phyloP scores from a whole-genome alignment of 2,797 vertebrate genomes.

The Carcharodon carcharias region DNA sequence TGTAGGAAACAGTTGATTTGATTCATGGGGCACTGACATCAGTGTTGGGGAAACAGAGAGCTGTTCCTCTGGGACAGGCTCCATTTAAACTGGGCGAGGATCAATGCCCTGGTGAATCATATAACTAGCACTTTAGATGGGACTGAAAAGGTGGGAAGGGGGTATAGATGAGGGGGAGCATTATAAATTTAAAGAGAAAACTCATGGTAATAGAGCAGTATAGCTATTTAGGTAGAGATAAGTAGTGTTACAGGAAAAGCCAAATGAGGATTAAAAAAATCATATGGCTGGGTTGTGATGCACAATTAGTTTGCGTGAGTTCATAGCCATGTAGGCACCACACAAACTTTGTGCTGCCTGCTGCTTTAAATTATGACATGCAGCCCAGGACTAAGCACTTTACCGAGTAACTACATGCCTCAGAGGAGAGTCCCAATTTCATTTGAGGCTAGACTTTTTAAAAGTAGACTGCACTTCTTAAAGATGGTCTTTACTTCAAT shows the following conservation, averaged over 20 bases:
- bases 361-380: neutral
- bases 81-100: neutral
- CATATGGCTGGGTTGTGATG: neutral
- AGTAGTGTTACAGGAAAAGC: neutral
- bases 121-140: neutral
- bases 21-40: neutral
- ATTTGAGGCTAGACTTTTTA: neutral
- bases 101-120: neutral
- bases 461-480: neutral
- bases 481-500: neutral
- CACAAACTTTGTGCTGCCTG: neutral
- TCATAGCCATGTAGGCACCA: neutral
- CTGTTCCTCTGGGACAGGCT: neutral
- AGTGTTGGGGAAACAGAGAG: neutral
- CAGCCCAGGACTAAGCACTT: too few relatives aligned
- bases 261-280: neutral
- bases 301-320: neutral
- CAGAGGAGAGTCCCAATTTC: too few relatives aligned
- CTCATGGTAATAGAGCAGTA: neutral
- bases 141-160: neutral
- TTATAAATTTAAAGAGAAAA: neutral
- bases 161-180: neutral
- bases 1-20: neutral
- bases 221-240: neutral
- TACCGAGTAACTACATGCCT: too few relatives aligned